Base-by-base conservation (phyloP, 64 coral and sea anemone species). In the Montipora efflorescens region DNA sequence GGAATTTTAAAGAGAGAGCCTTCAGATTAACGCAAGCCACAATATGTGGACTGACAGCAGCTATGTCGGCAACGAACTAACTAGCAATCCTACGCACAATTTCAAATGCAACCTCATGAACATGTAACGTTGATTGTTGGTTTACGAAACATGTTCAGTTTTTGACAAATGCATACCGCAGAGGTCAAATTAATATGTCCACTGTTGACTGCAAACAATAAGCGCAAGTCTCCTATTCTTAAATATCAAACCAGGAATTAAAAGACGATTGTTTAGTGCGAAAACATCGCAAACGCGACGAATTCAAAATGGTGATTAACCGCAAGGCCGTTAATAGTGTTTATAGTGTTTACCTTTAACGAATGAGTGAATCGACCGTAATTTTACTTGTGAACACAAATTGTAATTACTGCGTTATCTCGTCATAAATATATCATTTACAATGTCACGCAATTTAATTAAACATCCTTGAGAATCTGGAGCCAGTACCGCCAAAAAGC, bases 171-270 rank as follows among this genome's bases (percentile, higher is more conserved):
- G 7, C 21, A 36, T 36, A 67, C 61, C 66, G 64, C 36, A 51
- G 81, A 51, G 82, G 82, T 86, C 62, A 86, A 70, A 70, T 16
- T 85, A 85, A 85, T 86, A 71, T 51, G 46, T n/a, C 20, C 8
- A 71, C 62, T 16, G 66, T 7, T 71, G 15, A 50, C 43, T 71
- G 46, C 6, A 19, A 84, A 47, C 81, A 68, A 68, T 68, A 44
- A 49, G 66, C 46, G 19, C 62, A 50, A 16, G 1, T 21, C 20
- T 86, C 21, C 66, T 44, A 5, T 16, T 4, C 67, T 62, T 72
- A 86, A 86, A 86, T 86, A 86, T 86, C 68, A 66, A 86, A 86
- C 59, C 62, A 22, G 16, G 16, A 13, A 22, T 51, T 62, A 86
- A 72, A 72, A 86, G 45, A n/a, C 4, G 16, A 23, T 71, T 86